phyloP scores from a whole-genome alignment of 2,888 invertebrate species.

The Coenonympha glycerion region DNA sequence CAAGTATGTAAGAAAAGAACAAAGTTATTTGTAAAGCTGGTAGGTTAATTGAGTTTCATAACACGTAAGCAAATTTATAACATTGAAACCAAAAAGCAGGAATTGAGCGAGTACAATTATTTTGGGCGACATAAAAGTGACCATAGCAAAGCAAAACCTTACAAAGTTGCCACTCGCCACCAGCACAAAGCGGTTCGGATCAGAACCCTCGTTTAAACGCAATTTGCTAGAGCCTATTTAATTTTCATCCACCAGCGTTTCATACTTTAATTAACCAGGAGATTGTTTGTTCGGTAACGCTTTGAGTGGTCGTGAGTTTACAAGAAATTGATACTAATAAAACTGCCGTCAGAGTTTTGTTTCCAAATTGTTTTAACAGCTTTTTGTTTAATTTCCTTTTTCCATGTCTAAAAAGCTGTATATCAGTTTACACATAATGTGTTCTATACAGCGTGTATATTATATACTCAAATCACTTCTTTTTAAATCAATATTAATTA shows the following conservation, averaged over 20 bases:
- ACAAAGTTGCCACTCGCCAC: conserved; percentile 36
- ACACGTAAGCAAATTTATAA: not conserved
- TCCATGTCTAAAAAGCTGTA: too few relatives aligned
- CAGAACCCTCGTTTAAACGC: conserved; percentile 41
- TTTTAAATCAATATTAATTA: too few relatives aligned
- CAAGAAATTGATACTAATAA: conserved; percentile 41
- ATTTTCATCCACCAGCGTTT: conserved; percentile 47
- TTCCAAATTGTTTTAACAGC: conserved; percentile 8
- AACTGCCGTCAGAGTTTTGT: conserved; percentile 28
- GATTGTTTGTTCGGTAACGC: conserved; percentile 41
- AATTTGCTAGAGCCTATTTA: conserved; percentile 53
- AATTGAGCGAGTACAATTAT: conserved; percentile 15
- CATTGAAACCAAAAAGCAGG: not conserved
- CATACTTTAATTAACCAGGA: conserved; percentile 52
- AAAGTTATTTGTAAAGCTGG: not conserved
- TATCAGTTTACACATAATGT: too few relatives aligned
- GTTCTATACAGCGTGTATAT: too few relatives aligned
- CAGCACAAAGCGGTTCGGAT: conserved; percentile 40
- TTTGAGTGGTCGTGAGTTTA: conserved; percentile 40
- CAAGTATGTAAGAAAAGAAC: too few relatives aligned
- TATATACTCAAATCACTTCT: not conserved
- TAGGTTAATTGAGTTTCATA: not conserved
- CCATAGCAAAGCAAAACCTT: conserved; percentile 36
- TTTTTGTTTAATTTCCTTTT: conserved; percentile 1
- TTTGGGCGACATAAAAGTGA: conserved; percentile 34